Conservation (phyloP, 2,113 vertebrate species). For the Etheostoma cragini region DNA sequence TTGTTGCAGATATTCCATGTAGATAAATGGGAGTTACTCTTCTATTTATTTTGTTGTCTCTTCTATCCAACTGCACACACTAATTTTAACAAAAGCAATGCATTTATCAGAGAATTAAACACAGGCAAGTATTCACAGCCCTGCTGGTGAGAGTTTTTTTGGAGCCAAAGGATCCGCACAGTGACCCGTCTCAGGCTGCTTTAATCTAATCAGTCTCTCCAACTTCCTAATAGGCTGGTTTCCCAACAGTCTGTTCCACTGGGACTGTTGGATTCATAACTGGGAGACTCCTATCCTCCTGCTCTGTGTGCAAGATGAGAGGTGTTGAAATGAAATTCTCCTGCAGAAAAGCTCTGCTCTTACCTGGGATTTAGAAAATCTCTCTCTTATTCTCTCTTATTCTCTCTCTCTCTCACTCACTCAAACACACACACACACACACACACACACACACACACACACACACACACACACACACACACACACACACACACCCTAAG, state of each 20-base stretch:
- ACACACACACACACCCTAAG: conserved; percentile 28
- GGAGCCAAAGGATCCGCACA: conserved; percentile 62
- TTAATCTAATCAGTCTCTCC: conserved; percentile 75
- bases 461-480: conserved; percentile 12
- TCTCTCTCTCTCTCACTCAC: not conserved
- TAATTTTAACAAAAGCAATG: conserved; percentile 59
- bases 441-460: conserved; percentile 7
- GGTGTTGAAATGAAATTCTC: conserved; percentile 83
- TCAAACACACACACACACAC: conserved; percentile 17
- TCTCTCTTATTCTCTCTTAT: conserved; percentile 21
- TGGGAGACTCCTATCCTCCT: conserved; percentile 72
- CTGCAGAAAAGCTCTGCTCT: conserved; percentile 80
- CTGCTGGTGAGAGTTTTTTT: conserved; percentile 42
- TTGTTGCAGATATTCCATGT: conserved; percentile 62
- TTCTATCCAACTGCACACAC: conserved; percentile 52
- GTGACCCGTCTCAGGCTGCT: conserved; percentile 58
- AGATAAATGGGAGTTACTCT: conserved; percentile 69
- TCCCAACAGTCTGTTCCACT: conserved; percentile 60
- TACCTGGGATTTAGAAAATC: conserved; percentile 83
- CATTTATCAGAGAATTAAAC: conserved; percentile 54
- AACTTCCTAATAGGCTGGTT: conserved; percentile 70
- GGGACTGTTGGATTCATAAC: conserved; percentile 80
- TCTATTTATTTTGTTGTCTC: conserved; percentile 57
- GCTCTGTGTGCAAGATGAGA: conserved; percentile 77
- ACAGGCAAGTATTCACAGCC: conserved; percentile 1